These are phyloP conservation scores for Phaethon lepturus DNA, from an alignment of 2,113 vertebrate genomes.

Conservation along the genomic window DNA sequence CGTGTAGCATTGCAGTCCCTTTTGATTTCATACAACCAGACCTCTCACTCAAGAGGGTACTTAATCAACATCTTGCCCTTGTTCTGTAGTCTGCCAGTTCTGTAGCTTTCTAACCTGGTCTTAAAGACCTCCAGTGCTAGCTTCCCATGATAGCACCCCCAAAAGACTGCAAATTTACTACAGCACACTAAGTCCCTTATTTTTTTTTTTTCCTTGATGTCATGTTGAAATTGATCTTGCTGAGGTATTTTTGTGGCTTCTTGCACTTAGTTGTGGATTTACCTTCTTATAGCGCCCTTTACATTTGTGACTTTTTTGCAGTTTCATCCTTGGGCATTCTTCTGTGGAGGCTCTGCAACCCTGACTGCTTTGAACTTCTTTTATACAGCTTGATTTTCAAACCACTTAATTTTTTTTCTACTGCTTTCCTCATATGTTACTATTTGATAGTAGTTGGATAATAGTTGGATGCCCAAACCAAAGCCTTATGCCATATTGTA, in stretches of 20 bases:
- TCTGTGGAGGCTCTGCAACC: neutral
- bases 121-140: neutral
- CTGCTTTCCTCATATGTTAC: neutral
- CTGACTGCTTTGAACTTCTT: neutral
- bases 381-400: neutral
- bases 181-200: accelerated
- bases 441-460: neutral
- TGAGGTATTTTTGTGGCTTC: neutral
- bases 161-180: neutral
- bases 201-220: neutral
- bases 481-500: neutral
- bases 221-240: neutral
- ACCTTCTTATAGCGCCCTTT: neutral
- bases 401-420: neutral
- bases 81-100: neutral
- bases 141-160: neutral
- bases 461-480: too few species aligned
- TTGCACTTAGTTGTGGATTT: neutral
- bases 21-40: neutral
- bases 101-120: neutral
- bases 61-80: neutral
- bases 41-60: neutral
- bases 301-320: neutral
- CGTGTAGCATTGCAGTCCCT: accelerated
- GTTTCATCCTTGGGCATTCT: neutral